Percentiles rank a stretch among this genome's conserved stretches.
Conservation (phyloP, 1,140 invertebrate genomes). For the Amyelois transitella region DNA sequence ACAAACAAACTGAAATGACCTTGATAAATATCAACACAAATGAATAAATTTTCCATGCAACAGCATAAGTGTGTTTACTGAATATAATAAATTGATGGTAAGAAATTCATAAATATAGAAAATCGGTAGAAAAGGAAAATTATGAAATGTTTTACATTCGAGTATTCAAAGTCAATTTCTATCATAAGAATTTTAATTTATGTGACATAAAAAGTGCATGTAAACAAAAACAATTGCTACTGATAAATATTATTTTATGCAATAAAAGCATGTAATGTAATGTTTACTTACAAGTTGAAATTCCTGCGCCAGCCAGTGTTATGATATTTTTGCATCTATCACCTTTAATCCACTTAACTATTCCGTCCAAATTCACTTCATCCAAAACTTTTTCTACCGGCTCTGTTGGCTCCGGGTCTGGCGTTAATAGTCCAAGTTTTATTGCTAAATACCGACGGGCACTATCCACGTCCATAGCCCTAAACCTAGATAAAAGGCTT, state of each 20-base stretch:
- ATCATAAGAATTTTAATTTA: too few species aligned
- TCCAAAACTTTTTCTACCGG: slow-evolving; percentile 61
- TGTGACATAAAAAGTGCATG: neutral
- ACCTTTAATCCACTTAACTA: slow-evolving; percentile 75
- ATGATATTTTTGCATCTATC: slow-evolving; percentile 90
- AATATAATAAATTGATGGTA: too few species aligned
- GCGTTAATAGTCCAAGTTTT: slow-evolving; percentile 65
- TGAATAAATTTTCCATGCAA: neutral
- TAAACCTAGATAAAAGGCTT: slow-evolving; percentile 41
- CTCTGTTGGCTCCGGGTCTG: slow-evolving; percentile 25
- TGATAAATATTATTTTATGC: neutral
- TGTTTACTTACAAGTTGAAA: slow-evolving; percentile 91
- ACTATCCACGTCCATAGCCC: slow-evolving; percentile 63
- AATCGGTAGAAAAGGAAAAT: too few species aligned
- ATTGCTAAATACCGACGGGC: slow-evolving; percentile 63
- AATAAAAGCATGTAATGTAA: slow-evolving; percentile 1
- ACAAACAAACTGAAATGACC: slow-evolving; percentile 12
- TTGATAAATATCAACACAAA: neutral
- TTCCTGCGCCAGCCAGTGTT: slow-evolving; percentile 95
- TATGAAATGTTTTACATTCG: neutral
- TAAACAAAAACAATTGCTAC: neutral
- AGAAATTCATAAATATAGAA: too few species aligned
- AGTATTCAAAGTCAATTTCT: too few species aligned
- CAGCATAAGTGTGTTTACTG: neutral
- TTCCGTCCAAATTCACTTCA: slow-evolving; percentile 61